These are phyloP conservation scores for Syngnathus typhle DNA, from an alignment of 2,113 vertebrate species.

Conservation along the genomic window DNA sequence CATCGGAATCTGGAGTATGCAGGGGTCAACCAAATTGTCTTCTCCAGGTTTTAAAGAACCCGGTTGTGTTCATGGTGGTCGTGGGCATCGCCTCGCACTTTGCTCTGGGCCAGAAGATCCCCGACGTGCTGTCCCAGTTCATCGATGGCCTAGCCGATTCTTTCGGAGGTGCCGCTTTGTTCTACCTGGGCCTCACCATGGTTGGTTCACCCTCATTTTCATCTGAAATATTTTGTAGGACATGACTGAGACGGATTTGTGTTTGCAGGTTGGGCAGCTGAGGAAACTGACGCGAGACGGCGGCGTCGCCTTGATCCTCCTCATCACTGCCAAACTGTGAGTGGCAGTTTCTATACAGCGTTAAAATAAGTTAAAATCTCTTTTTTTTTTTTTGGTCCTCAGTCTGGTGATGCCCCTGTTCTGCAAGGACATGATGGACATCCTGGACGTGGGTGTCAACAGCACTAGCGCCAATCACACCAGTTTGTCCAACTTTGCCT, in stretches of 20 bases:
- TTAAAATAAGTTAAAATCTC: no score
- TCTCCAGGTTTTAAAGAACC: constrained; percentile 83
- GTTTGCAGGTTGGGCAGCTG: constrained; percentile 78
- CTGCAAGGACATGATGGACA: constrained; percentile 94
- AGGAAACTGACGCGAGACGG: constrained; percentile 83
- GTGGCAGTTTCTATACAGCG: constrained; percentile 29
- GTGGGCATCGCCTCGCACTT: constrained; percentile 90
- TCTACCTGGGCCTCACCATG: constrained; percentile 96
- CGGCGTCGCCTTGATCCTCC: constrained; percentile 88
- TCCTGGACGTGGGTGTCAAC: constrained; percentile 78
- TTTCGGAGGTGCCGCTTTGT: constrained; percentile 90
- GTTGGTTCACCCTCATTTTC: constrained; percentile 49
- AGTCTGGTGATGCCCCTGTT: constrained; percentile 92
- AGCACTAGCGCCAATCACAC: constrained; percentile 80
- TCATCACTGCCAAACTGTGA: constrained; percentile 99
- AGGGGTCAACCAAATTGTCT: neutral
- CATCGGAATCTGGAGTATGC: no score
- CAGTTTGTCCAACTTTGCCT: constrained; percentile 94
- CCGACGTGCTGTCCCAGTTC: constrained; percentile 83
- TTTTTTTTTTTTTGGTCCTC: constrained; percentile 14
- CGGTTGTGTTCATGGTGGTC: constrained; percentile 95
- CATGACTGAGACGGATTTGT: neutral
- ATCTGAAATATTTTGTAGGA: neutral
- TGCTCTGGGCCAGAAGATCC: constrained; percentile 83
- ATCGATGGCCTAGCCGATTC: constrained; percentile 90